Base-by-base conservation (phyloP, 2,113 vertebrate species). In the Oreochromis aureus region DNA sequence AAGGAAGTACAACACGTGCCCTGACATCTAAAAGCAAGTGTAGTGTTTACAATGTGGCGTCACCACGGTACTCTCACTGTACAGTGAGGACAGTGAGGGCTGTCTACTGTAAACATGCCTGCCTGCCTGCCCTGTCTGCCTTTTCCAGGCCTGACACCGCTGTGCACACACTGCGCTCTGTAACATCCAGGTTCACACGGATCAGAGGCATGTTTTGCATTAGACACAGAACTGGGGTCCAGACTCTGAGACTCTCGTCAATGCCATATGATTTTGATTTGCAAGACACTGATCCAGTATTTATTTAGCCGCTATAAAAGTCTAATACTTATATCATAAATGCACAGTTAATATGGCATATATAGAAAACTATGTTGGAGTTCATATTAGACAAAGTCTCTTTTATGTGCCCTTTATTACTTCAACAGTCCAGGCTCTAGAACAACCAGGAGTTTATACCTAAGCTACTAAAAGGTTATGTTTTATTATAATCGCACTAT, bases 1-100 rank as follows among this genome's bases (percentile, higher is more conserved):
- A 34, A 81, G 19, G 87, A 48, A 86, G 46, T 80, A 54, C 89
- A 84, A 86, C 95, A 95, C 94, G 94, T 95, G 95, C 84, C 85
- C 55, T 81, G 78, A 86, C 83, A 86, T 87, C 79, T 53, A 84
- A 89, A 80, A 63, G 85, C 80, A 82, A 87, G 81, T 88, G 89
- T 56, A 58, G 90, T 95, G 93, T 95, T 94, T 95, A 95, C 93
- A 92, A 69, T 79, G 76, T 73, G 86, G 76, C 63, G 82, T 86
- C 81, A 85, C 66, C 69, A 86, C 46, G 2, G 69, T 79, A 55
- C 59, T 63, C 39, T 81, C 80, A 84, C 15, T 27, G 83, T 56
- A 89, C 78, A 69, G 13, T 34, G 58, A 87, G 61, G 46, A 53
- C n/a, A 32, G 39, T 59, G 55, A 48, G 44, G 36, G 22, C 61